Evolutionary conservation across 2,888 invertebrate species (phyloP).

Genomic region (Nebria brevicollis): DNA sequence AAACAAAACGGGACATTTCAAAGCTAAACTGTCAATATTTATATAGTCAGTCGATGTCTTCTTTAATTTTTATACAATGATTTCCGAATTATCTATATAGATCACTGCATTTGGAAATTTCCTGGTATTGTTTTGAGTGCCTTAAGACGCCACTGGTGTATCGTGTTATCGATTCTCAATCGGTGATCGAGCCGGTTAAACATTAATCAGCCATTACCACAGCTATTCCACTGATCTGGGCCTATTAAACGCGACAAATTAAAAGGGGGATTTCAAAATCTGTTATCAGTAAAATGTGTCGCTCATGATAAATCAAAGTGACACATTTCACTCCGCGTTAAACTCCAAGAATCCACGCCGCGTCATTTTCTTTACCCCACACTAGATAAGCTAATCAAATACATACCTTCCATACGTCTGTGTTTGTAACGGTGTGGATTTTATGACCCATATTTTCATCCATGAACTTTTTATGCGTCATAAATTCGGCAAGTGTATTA

Average conservation of each 20-base stretch:
- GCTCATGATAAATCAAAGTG: conserved; percentile 35
- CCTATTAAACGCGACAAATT: conserved; percentile 40
- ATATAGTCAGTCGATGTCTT: neutral
- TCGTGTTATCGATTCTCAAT: neutral
- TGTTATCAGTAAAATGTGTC: conserved; percentile 27
- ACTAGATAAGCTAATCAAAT: neutral
- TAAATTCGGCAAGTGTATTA: neutral
- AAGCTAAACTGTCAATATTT: conserved; percentile 37
- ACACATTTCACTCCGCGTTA: conserved; percentile 13
- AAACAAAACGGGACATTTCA: conserved; percentile 25
- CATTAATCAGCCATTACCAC: neutral
- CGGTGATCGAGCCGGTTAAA: neutral
- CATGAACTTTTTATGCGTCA: neutral
- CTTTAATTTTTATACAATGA: neutral
- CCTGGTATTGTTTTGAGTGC: neutral
- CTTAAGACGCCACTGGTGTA: neutral
- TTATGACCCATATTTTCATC: neutral
- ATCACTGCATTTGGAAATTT: neutral
- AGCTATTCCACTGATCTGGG: neutral
- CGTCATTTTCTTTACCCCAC: neutral
- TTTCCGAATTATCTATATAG: neutral
- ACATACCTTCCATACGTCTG: neutral
- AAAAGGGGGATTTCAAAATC: conserved; percentile 30
- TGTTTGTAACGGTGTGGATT: neutral
- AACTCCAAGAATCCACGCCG: neutral